phyloP scores from a whole-genome alignment of 2,797 vertebrate genomes.

The Nannoperca obscura region DNA sequence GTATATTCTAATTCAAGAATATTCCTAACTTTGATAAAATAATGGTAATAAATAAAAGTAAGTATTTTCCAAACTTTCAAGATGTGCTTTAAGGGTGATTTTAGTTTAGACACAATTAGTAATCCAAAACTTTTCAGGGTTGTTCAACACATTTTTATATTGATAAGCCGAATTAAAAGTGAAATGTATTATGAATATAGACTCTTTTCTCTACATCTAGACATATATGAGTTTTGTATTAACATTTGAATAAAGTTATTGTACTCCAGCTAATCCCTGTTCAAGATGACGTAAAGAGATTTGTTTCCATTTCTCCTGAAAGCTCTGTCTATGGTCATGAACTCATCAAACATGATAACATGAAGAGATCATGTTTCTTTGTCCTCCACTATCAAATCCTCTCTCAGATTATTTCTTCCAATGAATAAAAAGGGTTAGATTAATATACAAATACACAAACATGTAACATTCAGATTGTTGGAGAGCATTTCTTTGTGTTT shows the following conservation, averaged over 20 bases:
- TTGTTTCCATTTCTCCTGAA: conserved; percentile 26
- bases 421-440: conserved; percentile 43
- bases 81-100: not conserved
- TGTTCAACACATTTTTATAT: not conserved
- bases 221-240: conserved; percentile 3
- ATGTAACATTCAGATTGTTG: conserved; percentile 18
- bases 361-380: conserved; percentile 44
- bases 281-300: conserved; percentile 53
- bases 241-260: conserved; percentile 21
- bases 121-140: not conserved
- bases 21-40: too few relatives aligned
- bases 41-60: too few relatives aligned
- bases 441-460: conserved; percentile 42
- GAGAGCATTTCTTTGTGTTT: conserved; percentile 5
- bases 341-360: conserved; percentile 47
- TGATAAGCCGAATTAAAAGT: not conserved
- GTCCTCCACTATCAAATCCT: conserved; percentile 46
- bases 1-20: too few relatives aligned
- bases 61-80: too few relatives aligned
- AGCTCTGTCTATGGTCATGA: conserved; percentile 38
- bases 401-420: conserved; percentile 50
- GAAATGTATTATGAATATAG: not conserved
- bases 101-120: not conserved
- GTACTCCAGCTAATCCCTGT: conserved; percentile 36
- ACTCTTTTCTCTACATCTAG: not conserved